A percentile compares a stretch with the other conserved stretches of the same genome.
Conservation (phyloP, 2,113 vertebrate genomes). For the Tetrao urogallus region DNA sequence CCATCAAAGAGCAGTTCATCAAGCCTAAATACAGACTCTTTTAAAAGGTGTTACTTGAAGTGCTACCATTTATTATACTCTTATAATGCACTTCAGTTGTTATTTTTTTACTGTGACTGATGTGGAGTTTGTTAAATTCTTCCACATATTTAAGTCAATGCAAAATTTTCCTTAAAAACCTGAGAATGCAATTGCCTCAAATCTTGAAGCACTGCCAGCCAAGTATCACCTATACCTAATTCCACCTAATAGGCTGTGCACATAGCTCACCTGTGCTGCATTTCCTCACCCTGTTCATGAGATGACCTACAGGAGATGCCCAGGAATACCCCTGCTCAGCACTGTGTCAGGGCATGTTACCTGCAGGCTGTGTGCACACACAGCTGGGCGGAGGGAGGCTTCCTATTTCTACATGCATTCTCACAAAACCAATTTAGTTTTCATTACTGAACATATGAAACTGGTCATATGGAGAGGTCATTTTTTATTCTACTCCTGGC, state of each 20-base stretch:
- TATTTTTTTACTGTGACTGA: not conserved
- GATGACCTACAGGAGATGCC: not conserved
- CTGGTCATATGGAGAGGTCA: not conserved
- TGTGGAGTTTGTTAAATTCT: not conserved
- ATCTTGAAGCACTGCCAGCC: not conserved
- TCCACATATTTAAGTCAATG: not conserved
- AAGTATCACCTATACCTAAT: not conserved
- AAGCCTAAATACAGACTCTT: not conserved
- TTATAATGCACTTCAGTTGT: not conserved
- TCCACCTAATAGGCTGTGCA: not conserved
- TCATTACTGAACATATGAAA: not conserved
- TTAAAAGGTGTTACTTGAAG: not conserved
- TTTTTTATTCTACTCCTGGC: not conserved
- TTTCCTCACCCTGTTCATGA: not conserved
- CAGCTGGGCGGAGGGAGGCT: fast-evolving
- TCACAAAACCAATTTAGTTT: not conserved
- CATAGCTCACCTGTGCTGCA: not conserved
- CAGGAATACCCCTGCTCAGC: fast-evolving
- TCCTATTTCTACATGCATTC: not conserved
- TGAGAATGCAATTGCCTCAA: not conserved
- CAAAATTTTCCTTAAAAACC: not conserved
- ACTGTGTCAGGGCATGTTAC: not conserved
- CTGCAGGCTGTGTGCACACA: fast-evolving
- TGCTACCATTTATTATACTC: not conserved
- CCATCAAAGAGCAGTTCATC: not conserved